Percentiles rank a stretch among this genome's conserved stretches.
These are phyloP conservation scores for Gobio gobio DNA, from an alignment of 2,113 vertebrate genomes.

Conservation along the genomic window DNA sequence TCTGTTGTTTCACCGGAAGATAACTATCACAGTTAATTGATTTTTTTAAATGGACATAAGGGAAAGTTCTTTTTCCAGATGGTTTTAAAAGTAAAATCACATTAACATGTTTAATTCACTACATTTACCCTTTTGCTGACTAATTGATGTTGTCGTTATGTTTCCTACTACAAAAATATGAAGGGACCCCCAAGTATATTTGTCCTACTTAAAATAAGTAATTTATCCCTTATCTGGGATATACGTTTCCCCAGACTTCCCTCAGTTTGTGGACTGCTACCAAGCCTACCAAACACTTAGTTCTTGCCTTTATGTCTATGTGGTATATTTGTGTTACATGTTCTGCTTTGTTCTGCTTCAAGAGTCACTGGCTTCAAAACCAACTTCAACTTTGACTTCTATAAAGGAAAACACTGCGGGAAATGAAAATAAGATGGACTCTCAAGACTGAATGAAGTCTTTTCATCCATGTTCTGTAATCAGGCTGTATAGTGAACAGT, in stretches of 20 bases:
- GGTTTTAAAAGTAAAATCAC: too few relatives aligned
- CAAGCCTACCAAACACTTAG: not conserved
- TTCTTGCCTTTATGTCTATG: not conserved
- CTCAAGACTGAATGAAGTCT: conserved; percentile 15
- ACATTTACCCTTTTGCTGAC: too few relatives aligned
- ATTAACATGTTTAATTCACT: too few relatives aligned
- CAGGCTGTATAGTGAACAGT: conserved; percentile 26
- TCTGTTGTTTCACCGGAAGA: not conserved
- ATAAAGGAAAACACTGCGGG: not conserved
- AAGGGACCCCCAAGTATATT: not conserved
- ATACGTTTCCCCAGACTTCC: not conserved
- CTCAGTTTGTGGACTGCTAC: not conserved
- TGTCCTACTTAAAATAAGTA: not conserved
- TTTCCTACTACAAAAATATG: not conserved
- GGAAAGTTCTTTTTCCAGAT: not conserved
- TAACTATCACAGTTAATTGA: not conserved
- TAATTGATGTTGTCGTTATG: not conserved
- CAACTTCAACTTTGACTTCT: not conserved
- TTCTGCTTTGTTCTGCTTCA: not conserved
- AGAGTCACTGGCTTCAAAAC: not conserved
- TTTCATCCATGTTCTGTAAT: conserved; percentile 20
- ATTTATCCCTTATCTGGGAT: too few relatives aligned
- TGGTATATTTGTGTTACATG: not conserved
- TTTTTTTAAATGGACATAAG: not conserved
- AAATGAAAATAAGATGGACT: not conserved